Evolutionary conservation across 2,113 vertebrate genomes (phyloP), one percentile per base, ranked within the genome.

Genomic region (Okapia johnstoni): DNA sequence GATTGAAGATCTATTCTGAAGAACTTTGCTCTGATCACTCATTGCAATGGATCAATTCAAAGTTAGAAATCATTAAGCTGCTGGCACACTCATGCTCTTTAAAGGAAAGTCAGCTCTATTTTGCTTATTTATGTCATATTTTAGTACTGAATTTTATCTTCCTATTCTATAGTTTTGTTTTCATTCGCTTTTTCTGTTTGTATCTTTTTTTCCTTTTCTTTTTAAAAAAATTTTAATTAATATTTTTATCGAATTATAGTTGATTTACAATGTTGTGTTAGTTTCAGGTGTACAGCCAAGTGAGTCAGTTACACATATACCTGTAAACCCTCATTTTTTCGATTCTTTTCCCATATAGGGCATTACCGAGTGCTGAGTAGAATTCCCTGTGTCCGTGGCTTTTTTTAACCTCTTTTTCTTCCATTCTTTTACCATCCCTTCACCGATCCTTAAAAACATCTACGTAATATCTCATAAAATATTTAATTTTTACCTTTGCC

Each of bases 381-480:
- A 52, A 33, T 52, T 33, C 16, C 46, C 28, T 80, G 48, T 33
- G 28, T 76, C 15, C 12, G 11, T 54, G 21, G 50, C 79, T 55
- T 52, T 26, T 52, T 87, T 61, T 30, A 46, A 58, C 14, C 26
- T 52, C 48, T 61, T 92, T 94, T 87, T 80, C 54, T 61, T 79
- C 21, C 12, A 61, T 5, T 90, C 26, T 89, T 89, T 92, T 83
- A 15, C 55, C 1, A 15, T 90, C 21, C n/a, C 21, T 63, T 96
- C 60, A 40, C 19, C 26, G 11, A 21, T 60, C 58, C n/a, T 96
- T 58, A 92, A 61, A 16, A 73, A 13, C 2, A 81, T 80, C 63
- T 88, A 25, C 36, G 55, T 97, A 96, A 93, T 84, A 61, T 63
- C 7, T 57, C 96, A 4, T 81, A 88, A 94, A 96, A 93, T 95